A percentile compares a stretch with the other conserved stretches of the same genome.
Evolutionary conservation across 2,113 vertebrate species (phyloP).

Genomic region (Mormyrus lacerda): DNA sequence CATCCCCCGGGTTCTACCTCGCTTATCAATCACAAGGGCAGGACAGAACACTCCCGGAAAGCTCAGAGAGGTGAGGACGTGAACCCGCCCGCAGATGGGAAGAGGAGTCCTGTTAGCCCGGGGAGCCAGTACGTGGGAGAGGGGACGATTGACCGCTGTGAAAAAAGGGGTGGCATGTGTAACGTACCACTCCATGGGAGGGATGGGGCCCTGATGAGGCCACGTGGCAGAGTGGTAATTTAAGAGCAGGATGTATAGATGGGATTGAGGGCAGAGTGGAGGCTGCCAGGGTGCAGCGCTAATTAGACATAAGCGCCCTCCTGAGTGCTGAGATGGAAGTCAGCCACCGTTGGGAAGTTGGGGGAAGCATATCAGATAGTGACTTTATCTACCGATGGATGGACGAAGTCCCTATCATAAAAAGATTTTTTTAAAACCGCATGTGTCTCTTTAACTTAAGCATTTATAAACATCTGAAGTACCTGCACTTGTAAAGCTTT

Average conservation of each 20-base stretch:
- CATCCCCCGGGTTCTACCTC: neutral
- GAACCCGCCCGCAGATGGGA: conserved; percentile 25
- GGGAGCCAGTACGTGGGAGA: conserved; percentile 27
- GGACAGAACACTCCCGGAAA: conserved; percentile 21
- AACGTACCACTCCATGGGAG: neutral
- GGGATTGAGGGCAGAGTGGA: conserved; percentile 53
- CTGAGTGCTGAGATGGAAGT: conserved; percentile 49
- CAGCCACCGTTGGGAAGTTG: conserved; percentile 35
- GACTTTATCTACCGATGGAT: neutral
- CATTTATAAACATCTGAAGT: neutral
- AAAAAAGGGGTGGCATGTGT: conserved; percentile 17
- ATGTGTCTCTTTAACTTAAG: neutral
- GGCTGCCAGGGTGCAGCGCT: conserved; percentile 48
- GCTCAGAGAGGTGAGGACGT: conserved; percentile 9
- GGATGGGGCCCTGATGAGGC: conserved; percentile 38
- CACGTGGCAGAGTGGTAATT: conserved; percentile 57
- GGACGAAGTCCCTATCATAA: neutral
- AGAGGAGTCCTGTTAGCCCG: conserved; percentile 23
- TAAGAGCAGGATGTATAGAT: conserved; percentile 53
- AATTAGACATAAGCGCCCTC: conserved; percentile 61
- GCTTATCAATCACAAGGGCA: conserved; percentile 12
- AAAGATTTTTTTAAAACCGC: neutral
- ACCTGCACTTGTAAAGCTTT: neutral
- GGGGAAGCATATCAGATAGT: neutral
- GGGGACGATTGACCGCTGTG: conserved; percentile 36